Evolutionary conservation across 2,113 vertebrate genomes (phyloP).

Genomic region (Pluvianellus socialis): DNA sequence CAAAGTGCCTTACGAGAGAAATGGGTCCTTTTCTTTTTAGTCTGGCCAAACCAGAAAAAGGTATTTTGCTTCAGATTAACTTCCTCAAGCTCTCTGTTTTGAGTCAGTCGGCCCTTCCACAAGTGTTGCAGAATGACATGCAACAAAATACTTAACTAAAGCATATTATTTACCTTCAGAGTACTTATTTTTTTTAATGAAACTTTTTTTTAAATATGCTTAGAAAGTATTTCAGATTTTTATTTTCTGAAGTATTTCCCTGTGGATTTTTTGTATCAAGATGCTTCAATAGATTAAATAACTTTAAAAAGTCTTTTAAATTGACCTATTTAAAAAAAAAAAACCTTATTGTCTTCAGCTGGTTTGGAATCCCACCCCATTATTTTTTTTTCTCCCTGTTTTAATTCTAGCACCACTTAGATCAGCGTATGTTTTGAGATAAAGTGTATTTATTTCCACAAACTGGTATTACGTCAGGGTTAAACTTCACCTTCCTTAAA

Average conservation of each 20-base stretch:
- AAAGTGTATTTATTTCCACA: not conserved
- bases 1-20: not conserved
- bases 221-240: not conserved
- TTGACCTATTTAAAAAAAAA: not conserved
- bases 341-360: not conserved
- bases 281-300: not conserved
- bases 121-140: not conserved
- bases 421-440: not conserved
- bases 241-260: not conserved
- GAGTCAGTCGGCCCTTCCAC: not conserved
- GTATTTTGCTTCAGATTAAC: not conserved
- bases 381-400: not conserved
- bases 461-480: not conserved
- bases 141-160: not conserved
- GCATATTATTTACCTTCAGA: not conserved
- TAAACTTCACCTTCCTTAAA: not conserved
- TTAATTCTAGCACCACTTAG: not conserved
- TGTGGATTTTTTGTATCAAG: not conserved
- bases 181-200: not conserved
- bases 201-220: no score
- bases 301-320: not conserved
- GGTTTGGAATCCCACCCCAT: not conserved
- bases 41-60: not conserved
- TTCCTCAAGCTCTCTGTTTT: not conserved
- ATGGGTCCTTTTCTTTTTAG: not conserved